Percentiles rank a stretch among this genome's conserved stretches.
These are phyloP conservation scores for Drosophila seclusa DNA, from an alignment of 2,888 invertebrate species.

Conservation along the genomic window DNA sequence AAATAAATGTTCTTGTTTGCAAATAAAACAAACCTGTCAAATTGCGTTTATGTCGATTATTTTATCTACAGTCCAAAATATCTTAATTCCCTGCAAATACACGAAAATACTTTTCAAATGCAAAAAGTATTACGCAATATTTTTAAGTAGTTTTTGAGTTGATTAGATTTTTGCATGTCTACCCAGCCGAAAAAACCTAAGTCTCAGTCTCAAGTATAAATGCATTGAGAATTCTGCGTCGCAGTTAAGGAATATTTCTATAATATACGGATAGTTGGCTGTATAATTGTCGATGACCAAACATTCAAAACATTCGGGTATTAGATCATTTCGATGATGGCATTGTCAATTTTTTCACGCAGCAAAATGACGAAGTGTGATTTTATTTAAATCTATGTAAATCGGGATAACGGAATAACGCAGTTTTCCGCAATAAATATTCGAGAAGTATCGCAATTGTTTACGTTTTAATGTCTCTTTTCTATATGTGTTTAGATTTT, in stretches of 20 bases:
- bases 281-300: slow-evolving; percentile 74
- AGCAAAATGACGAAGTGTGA: slow-evolving; percentile 21
- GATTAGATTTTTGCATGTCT: slow-evolving; percentile 72
- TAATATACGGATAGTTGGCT: slow-evolving; percentile 45
- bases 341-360: slow-evolving; percentile 43
- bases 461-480: background rate
- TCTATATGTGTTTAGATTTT: background rate
- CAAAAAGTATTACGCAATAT: slow-evolving; percentile 54
- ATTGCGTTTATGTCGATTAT: slow-evolving; percentile 48
- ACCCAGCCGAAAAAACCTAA: slow-evolving; percentile 42
- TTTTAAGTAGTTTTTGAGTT: slow-evolving; percentile 33
- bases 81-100: slow-evolving; percentile 39
- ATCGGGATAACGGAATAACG: slow-evolving; percentile 1
- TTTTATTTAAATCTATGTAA: slow-evolving; percentile 28
- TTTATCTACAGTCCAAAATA: slow-evolving; percentile 48
- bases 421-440: background rate
- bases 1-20: background rate
- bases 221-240: slow-evolving; percentile 68
- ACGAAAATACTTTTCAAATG: slow-evolving; percentile 47
- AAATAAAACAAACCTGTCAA: slow-evolving; percentile 9
- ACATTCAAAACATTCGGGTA: slow-evolving; percentile 44
- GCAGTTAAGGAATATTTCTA: slow-evolving; percentile 59
- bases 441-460: background rate
- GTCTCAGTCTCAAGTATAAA: slow-evolving; percentile 72
- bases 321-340: slow-evolving; percentile 72